Evolutionary conservation across 2,113 vertebrate genomes (phyloP).

Genomic region (Gyps fulvus): DNA sequence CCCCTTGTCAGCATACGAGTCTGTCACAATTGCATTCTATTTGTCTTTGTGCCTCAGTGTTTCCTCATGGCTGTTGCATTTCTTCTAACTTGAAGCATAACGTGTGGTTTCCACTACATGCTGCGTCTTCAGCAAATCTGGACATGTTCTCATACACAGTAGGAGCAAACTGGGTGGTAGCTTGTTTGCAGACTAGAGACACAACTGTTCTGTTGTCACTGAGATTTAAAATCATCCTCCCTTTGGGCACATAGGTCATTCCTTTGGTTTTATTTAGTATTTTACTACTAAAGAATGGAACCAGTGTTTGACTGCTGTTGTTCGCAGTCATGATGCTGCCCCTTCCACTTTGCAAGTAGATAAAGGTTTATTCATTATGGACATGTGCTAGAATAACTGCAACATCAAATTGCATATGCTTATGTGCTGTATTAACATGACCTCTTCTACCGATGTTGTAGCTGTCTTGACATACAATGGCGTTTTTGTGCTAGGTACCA

Average conservation of each 20-base stretch:
- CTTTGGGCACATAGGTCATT: neutral
- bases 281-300: neutral
- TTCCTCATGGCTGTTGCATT: neutral
- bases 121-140: neutral
- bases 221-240: neutral
- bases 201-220: neutral
- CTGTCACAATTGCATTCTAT: neutral
- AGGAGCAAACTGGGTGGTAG: neutral
- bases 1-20: accelerated
- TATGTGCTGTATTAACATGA: neutral
- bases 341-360: neutral
- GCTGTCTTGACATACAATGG: neutral
- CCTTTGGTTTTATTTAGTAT: neutral
- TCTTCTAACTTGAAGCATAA: neutral
- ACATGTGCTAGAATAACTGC: neutral
- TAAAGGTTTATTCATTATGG: neutral
- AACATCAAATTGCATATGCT: neutral
- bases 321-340: neutral
- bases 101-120: too few relatives aligned
- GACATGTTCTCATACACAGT: accelerated
- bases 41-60: neutral
- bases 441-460: neutral
- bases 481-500: neutral
- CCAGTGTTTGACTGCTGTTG: neutral
- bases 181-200: neutral